Evolutionary conservation across 2,888 invertebrate species (phyloP).

Genomic region (Ochropleura plecta): DNA sequence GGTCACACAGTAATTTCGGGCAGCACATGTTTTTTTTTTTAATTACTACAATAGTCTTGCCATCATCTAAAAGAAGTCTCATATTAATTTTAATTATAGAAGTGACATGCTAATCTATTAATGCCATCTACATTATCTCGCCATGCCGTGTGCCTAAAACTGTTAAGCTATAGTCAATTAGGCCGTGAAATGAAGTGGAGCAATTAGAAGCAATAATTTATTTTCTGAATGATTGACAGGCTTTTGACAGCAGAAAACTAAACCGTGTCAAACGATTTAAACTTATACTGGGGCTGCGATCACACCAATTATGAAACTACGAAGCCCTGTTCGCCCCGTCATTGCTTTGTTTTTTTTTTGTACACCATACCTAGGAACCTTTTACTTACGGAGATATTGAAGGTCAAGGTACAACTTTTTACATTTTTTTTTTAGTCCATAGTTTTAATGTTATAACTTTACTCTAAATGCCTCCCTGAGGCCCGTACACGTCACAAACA

Average conservation of each 20-base stretch:
- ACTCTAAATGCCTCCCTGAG: too few species aligned
- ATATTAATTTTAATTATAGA: slow-evolving; percentile 9
- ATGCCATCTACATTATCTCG: background rate
- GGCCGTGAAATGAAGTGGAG: background rate
- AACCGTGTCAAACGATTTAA: slow-evolving; percentile 6
- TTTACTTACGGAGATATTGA: too few species aligned
- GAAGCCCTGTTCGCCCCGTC: too few species aligned
- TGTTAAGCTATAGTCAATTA: background rate
- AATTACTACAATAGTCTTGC: background rate
- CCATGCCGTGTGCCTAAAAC: background rate
- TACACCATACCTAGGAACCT: too few species aligned
- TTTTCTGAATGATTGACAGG: background rate
- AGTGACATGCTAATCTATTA: slow-evolving; percentile 5
- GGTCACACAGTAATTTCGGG: background rate
- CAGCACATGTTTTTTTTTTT: background rate
- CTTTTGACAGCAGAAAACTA: background rate
- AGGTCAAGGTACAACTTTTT: too few species aligned
- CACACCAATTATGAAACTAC: background rate
- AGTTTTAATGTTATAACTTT: too few species aligned
- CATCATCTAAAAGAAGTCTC: background rate
- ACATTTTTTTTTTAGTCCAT: too few species aligned
- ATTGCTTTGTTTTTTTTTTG: too few species aligned
- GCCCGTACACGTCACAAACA: too few species aligned
- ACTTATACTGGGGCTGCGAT: slow-evolving; percentile 1
- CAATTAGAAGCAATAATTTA: slow-evolving; percentile 8